Evolutionary conservation across 2,888 invertebrate species (phyloP).

Genomic region (Disparrhopalites patrizii): DNA sequence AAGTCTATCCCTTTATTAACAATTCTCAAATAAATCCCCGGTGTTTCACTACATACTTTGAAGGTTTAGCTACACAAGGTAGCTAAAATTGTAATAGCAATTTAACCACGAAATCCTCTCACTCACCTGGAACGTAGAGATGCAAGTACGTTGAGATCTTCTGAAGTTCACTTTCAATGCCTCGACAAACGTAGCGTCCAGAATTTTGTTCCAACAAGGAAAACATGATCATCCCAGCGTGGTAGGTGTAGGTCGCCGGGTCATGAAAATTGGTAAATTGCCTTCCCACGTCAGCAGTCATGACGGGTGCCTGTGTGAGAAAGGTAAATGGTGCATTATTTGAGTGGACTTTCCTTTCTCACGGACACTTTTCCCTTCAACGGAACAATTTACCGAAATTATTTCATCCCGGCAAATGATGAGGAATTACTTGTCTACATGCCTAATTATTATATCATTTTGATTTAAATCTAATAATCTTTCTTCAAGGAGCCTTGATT

Average conservation of each 20-base stretch:
- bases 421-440: not conserved
- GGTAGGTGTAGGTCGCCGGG: constrained; percentile 37
- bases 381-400: too few relatives aligned
- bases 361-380: too few relatives aligned
- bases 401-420: not conserved
- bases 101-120: too few relatives aligned
- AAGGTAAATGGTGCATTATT: not conserved
- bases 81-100: too few relatives aligned
- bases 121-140: constrained; percentile 42
- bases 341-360: too few relatives aligned
- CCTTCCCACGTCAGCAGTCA: constrained; percentile 42
- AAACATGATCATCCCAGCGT: constrained; percentile 35
- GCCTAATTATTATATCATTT: too few relatives aligned
- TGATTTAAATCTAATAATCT: too few relatives aligned
- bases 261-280: constrained; percentile 41
- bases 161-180: constrained; percentile 37
- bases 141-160: constrained; percentile 35
- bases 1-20: too few relatives aligned
- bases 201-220: constrained; percentile 38
- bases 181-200: constrained; percentile 41
- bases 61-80: too few relatives aligned
- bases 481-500: not conserved
- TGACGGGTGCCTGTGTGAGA: constrained; percentile 33
- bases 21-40: too few relatives aligned
- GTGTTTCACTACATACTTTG: too few relatives aligned